Evolutionary conservation across 2,113 vertebrate genomes (phyloP).

Genomic region (Amblyopsis rosae): DNA sequence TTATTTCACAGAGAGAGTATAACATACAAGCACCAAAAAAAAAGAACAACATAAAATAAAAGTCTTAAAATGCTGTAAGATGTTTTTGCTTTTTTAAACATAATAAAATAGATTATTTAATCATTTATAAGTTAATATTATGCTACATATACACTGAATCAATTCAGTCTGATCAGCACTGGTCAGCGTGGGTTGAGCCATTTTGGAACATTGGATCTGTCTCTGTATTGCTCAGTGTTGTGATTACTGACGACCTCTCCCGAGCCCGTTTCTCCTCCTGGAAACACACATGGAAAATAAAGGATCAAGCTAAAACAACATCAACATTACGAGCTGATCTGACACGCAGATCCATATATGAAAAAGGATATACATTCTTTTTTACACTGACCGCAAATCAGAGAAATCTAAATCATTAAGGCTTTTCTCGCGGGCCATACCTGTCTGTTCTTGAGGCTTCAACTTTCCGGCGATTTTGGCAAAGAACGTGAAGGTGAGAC

Average conservation of each 20-base stretch:
- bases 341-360: too few species aligned
- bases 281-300: constrained; percentile 9
- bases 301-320: neutral
- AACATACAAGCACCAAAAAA: constrained; percentile 32
- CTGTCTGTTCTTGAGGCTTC: constrained; percentile 75
- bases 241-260: constrained; percentile 81
- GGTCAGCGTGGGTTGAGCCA: constrained; percentile 91
- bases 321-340: neutral
- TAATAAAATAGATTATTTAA: constrained; percentile 77
- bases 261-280: constrained; percentile 83
- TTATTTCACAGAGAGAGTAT: constrained; percentile 30
- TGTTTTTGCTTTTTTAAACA: constrained; percentile 49
- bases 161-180: constrained; percentile 29
- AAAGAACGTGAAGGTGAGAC: constrained; percentile 88
- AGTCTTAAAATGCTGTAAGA: constrained; percentile 52
- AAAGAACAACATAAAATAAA: constrained; percentile 40
- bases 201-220: constrained; percentile 78
- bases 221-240: constrained; percentile 75
- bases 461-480: constrained; percentile 79
- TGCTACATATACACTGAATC: constrained; percentile 74
- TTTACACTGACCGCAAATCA: too few species aligned
- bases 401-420: neutral
- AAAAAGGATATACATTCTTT: too few species aligned
- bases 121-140: constrained; percentile 76
- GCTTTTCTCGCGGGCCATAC: constrained; percentile 55